Evolutionary conservation across 2,888 invertebrate species (phyloP), one percentile per base, ranked within the genome.

Genomic region (Torymus aiolomorphi): DNA sequence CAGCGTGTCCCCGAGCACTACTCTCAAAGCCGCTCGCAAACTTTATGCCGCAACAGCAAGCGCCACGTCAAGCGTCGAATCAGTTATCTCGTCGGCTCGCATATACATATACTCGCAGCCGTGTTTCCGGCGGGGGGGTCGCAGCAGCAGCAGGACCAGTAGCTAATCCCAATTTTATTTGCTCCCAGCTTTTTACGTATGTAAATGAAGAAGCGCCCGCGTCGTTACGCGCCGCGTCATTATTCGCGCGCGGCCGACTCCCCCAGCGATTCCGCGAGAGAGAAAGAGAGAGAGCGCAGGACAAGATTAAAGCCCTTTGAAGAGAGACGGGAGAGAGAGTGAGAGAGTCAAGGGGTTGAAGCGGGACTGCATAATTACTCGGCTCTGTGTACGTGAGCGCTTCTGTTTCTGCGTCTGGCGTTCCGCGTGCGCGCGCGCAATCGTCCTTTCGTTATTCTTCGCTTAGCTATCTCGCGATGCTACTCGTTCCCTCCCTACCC

Each of bases 111-210:
- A 54, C n/a, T 20, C 24, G 5, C 42, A 42, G 24, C n/a, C 24
- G 16, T 54, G 51, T 24, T 10, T 51, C 49, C 18, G 2, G 49
- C 14, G 14, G 59, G 54, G 20, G 24, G 42, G 14, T 14, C 42
- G 42, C 8, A 42, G 8, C 42, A 42, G 42, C 42, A 42, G 42
- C 42, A 42, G 42, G 42, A 42, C 42, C 42, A 42, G 42, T 18
- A 61, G 83, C 84, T 84, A 84, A 84, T 84, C 81, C 82, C 79
- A 83, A 83, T 84, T 84, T 80, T 83, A 84, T 84, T 83, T 81
- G 82, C 66, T 72, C 80, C 75, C 70, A 81, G 82, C 83, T 82
- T 82, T 83, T 82, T 84, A 82, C 65, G 74, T 77, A 80, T 82
- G 82, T 63, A 82, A 82, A 82, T 77, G 74, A 77, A 79, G 71